Base-by-base conservation (phyloP, 2,113 vertebrate genomes). In the Ceyx melanurus region DNA sequence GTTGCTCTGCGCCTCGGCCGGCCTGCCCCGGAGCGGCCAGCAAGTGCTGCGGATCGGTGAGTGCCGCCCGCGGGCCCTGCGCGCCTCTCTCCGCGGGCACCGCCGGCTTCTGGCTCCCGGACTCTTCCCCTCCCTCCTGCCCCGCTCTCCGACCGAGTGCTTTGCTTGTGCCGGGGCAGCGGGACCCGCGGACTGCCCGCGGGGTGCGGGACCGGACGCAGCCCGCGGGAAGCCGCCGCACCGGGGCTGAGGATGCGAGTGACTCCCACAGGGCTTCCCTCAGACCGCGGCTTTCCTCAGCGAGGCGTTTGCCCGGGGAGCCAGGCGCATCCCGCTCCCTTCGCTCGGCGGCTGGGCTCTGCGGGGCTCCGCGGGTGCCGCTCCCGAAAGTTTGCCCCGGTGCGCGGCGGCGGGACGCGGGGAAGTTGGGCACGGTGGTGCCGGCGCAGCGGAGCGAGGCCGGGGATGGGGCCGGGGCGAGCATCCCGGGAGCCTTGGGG, bases 1-100 rank as follows among this genome's bases (percentile, higher is more conserved):
- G 82, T 95, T 99, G 93, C 96, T 98, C 83, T 98, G 95, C 97
- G 93, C 98, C 68, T 96, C 97, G 62, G 95, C 97, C 80, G 97
- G 97, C 96, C 96, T 99, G 95, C 98, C 98, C 80, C 97, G 97
- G 82, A 98, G 98, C 96, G 97, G 97, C 57, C 98, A 98, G 96
- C 99, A 99, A 97, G 98, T 99, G 92, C 98, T 99, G 93, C 97
- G 99, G 96, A 98, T 99, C 95, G 99, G 99, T 99, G 96, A 99
- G 98, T 98, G 96, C 93, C 86, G 73, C 23, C 67, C 76, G 51
- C 43, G 29, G 66, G n/a, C 64, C 79, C 31, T 48, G 45, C 90
- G 45, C 62, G 5, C 45, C 9, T 25, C 33, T 42, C 29, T 43
- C 43, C 35, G 11, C 82, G 28, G 70, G 28, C 58, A 48, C 40